Conservation (phyloP, 1,140 invertebrate genomes). For the Hylaeus anthracinus region DNA sequence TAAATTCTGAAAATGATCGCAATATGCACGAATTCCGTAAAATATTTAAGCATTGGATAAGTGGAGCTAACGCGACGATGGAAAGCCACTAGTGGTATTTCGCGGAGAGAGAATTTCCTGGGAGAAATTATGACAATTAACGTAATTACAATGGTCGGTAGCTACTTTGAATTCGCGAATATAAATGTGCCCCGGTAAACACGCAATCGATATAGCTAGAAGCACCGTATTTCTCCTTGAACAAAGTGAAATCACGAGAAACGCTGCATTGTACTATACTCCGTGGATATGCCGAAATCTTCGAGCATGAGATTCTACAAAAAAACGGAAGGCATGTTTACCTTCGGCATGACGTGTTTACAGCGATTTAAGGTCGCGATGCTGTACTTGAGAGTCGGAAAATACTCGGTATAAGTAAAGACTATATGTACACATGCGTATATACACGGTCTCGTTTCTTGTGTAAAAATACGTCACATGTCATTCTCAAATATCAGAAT, state of each 20-base stretch:
- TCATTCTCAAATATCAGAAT: too few relatives aligned
- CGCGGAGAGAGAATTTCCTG: background rate
- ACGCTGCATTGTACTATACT: background rate
- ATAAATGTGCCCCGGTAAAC: background rate
- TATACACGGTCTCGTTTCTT: constrained; percentile 7
- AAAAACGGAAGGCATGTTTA: too few relatives aligned
- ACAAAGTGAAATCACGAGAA: background rate
- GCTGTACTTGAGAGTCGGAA: too few relatives aligned
- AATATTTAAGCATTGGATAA: constrained; percentile 15
- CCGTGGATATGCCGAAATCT: too few relatives aligned
- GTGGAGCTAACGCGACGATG: constrained; percentile 2
- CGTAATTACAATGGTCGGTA: constrained; percentile 32
- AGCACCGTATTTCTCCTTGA: background rate
- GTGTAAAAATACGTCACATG: constrained; percentile 4
- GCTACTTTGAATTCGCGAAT: constrained; percentile 41
- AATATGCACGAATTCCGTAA: background rate
- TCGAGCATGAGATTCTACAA: too few relatives aligned
- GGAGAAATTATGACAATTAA: constrained; percentile 47
- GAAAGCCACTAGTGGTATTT: background rate
- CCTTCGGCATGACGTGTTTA: too few relatives aligned
- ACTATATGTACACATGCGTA: too few relatives aligned
- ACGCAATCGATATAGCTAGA: constrained; percentile 6
- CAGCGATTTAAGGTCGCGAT: too few relatives aligned
- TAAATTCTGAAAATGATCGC: too few relatives aligned
- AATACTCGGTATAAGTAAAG: background rate